phyloP scores from a whole-genome alignment of 2,113 vertebrate genomes.

The Forbesichthys agassizii region DNA sequence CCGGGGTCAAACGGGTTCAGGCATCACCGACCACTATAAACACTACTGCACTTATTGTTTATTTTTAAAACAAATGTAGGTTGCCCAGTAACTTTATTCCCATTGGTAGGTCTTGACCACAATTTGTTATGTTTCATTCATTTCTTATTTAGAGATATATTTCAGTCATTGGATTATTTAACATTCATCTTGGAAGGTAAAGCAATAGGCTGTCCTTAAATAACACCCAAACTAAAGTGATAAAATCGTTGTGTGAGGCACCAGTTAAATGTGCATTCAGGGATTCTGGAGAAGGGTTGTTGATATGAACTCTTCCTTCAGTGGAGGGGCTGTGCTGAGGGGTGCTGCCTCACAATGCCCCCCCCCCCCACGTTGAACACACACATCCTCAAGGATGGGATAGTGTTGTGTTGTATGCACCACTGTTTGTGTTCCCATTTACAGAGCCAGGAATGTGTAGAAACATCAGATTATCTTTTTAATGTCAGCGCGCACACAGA shows the following conservation, averaged over 20 bases:
- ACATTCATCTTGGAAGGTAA: no score
- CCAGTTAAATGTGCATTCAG: background rate
- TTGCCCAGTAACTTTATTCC: constrained; percentile 58
- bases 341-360: no score
- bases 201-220: no score
- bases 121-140: constrained; percentile 22
- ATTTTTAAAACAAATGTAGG: constrained; percentile 53
- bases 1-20: constrained; percentile 58
- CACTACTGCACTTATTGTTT: constrained; percentile 53
- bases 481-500: no score
- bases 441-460: constrained; percentile 3
- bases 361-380: no score
- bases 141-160: constrained; percentile 9
- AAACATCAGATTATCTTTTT: constrained; percentile 6
- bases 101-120: background rate
- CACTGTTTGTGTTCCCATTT: no score
- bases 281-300: no score
- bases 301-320: no score
- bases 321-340: no score
- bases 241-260: background rate
- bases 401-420: no score
- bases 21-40: constrained; percentile 57
- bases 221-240: no score
- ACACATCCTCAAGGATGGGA: no score
- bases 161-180: constrained; percentile 5